Evolutionary conservation across 2,888 invertebrate species (phyloP).

Genomic region (Mesoligia furuncula): DNA sequence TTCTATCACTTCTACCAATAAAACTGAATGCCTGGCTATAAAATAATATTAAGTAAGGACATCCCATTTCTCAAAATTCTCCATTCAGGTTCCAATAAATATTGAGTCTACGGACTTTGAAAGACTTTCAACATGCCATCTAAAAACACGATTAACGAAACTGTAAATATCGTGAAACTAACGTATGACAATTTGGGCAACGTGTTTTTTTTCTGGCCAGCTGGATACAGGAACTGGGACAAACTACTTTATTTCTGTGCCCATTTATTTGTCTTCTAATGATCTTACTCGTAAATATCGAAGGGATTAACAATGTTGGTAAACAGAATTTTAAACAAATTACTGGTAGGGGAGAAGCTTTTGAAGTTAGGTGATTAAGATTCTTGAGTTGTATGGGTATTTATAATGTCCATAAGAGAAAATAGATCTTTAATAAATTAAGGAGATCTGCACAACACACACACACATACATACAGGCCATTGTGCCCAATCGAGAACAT

Average conservation of each 20-base stretch:
- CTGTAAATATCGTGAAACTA: constrained; percentile 69
- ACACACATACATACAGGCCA: neutral
- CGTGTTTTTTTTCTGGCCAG: constrained; percentile 59
- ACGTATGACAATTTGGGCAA: constrained; percentile 69
- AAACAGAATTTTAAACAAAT: constrained; percentile 43
- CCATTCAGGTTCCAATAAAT: constrained; percentile 37
- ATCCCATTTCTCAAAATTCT: constrained; percentile 42
- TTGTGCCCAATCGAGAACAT: neutral
- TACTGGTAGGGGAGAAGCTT: constrained; percentile 19
- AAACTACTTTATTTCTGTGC: constrained; percentile 63
- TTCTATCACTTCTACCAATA: constrained; percentile 27
- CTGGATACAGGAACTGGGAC: constrained; percentile 63
- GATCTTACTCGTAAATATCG: constrained; percentile 56
- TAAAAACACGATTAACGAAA: constrained; percentile 74
- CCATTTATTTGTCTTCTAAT: constrained; percentile 51
- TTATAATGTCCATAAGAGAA: constrained; percentile 49
- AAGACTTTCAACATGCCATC: constrained; percentile 65
- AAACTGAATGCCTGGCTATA: constrained; percentile 23
- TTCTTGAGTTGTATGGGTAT: constrained; percentile 28
- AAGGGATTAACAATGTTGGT: constrained; percentile 50
- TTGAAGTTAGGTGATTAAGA: constrained; percentile 47
- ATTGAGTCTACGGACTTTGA: constrained; percentile 46
- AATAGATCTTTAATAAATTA: constrained; percentile 4
- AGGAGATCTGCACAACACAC: neutral
- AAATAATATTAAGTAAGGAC: constrained; percentile 43